These are phyloP conservation scores for Grapholita molesta DNA, from an alignment of 1,140 invertebrate genomes.

Conservation along the genomic window DNA sequence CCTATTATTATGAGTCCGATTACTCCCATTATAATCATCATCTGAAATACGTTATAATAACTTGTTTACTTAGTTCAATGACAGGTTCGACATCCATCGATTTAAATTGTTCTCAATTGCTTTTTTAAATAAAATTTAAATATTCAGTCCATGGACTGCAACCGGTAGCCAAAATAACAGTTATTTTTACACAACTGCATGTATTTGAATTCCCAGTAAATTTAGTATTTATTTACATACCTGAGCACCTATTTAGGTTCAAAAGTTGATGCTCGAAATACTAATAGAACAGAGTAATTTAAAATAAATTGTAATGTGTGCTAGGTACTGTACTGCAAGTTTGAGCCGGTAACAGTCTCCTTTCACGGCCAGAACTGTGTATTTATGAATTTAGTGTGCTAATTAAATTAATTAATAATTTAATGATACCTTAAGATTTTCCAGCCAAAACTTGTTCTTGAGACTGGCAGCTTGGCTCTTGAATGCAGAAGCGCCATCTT, in stretches of 20 bases:
- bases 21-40: constrained; percentile 96
- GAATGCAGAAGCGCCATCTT: constrained; percentile 98
- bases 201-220: no score
- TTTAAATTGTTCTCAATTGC: not conserved
- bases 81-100: not conserved
- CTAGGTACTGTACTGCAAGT: not conserved
- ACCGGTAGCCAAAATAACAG: no score
- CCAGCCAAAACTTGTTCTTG: constrained; percentile 99
- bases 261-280: no score
- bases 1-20: constrained; percentile 91
- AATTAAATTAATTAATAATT: not conserved
- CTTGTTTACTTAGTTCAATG: not conserved
- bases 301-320: not conserved
- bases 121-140: not conserved
- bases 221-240: no score
- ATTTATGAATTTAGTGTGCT: not conserved
- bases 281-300: not conserved
- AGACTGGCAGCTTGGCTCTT: constrained; percentile 98
- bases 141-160: not conserved
- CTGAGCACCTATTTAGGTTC: no score
- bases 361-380: not conserved
- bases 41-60: constrained; percentile 78
- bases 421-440: constrained; percentile 93
- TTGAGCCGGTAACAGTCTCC: not conserved
- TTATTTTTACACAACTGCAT: no score